phyloP scores from a whole-genome alignment of 2,888 invertebrate genomes.

The Parnassius smintheus region DNA sequence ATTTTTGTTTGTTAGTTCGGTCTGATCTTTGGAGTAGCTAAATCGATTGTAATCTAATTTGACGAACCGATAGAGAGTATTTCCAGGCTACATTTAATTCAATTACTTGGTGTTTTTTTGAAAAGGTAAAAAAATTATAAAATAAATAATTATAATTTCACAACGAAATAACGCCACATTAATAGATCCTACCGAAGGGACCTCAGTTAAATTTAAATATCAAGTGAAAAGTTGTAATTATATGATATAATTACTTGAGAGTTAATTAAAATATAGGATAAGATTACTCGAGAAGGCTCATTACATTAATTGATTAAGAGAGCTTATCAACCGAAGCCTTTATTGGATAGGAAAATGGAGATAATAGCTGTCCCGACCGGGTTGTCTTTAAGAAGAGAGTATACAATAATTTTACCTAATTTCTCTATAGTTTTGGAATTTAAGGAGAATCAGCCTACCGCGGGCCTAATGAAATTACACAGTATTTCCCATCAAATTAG shows the following conservation, averaged over 20 bases:
- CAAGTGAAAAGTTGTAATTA: conserved; percentile 35
- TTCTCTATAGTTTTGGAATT: conserved; percentile 38
- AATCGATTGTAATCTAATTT: no score
- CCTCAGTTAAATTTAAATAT: not conserved
- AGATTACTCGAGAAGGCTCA: conserved; percentile 58
- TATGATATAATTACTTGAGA: conserved; percentile 40
- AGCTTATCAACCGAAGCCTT: conserved; percentile 52
- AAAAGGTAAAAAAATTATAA: no score
- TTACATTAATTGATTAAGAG: conserved; percentile 70
- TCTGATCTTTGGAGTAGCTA: no score
- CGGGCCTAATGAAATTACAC: conserved; percentile 9
- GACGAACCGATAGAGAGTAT: no score
- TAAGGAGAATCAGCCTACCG: conserved; percentile 5
- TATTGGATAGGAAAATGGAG: conserved; percentile 50
- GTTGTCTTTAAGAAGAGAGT: conserved; percentile 36
- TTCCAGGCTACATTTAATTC: no score
- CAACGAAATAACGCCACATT: no score
- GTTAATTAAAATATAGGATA: conserved; percentile 62
- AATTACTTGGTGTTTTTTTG: no score
- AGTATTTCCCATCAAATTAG: conserved; percentile 20
- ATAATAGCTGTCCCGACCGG: conserved; percentile 43
- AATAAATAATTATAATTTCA: no score
- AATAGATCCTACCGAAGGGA: no score
- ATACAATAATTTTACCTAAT: conserved; percentile 48
- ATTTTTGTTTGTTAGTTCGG: no score